A percentile compares a stretch with the other conserved stretches of the same genome.
Evolutionary conservation across 2,797 vertebrate species (phyloP).

Genomic region (Sparidentex hasta): DNA sequence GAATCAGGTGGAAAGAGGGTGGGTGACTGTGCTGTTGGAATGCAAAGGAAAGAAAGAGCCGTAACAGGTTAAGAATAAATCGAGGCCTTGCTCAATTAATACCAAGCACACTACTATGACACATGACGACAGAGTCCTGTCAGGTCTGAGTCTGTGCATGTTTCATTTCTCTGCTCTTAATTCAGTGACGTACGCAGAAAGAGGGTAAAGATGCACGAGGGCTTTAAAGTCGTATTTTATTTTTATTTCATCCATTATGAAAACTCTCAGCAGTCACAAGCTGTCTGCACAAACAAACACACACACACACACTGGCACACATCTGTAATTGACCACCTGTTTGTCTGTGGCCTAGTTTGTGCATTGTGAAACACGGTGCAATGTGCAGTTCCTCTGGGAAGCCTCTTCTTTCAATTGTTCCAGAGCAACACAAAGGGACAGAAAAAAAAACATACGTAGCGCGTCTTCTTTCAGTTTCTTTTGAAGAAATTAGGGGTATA

Average conservation of each 20-base stretch:
- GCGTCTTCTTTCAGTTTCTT: constrained; percentile 24
- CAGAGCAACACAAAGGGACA: constrained; percentile 50
- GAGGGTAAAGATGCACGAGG: neutral
- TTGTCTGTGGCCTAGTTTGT: constrained; percentile 67
- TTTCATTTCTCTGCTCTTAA: constrained; percentile 8
- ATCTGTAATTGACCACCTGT: constrained; percentile 78
- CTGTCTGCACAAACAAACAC: constrained; percentile 13
- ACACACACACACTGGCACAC: constrained; percentile 29
- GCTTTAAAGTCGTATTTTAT: constrained; percentile 23
- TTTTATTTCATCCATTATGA: constrained; percentile 35
- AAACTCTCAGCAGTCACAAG: constrained; percentile 33
- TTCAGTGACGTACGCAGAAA: neutral
- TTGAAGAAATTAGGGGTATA: constrained; percentile 52
- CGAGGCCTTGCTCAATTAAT: neutral
- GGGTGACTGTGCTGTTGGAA: neutral
- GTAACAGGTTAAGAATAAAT: neutral
- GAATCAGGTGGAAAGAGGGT: neutral
- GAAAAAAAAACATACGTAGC: constrained; percentile 5
- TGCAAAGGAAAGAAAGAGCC: neutral
- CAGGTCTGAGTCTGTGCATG: neutral
- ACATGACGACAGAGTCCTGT: neutral
- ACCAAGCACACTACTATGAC: neutral
- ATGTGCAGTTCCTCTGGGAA: constrained; percentile 43
- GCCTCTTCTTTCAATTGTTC: constrained; percentile 57
- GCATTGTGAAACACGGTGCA: constrained; percentile 46